These are phyloP conservation scores for Meghimatium bilineatum DNA, from an alignment of 2,888 invertebrate species.

Conservation along the genomic window DNA sequence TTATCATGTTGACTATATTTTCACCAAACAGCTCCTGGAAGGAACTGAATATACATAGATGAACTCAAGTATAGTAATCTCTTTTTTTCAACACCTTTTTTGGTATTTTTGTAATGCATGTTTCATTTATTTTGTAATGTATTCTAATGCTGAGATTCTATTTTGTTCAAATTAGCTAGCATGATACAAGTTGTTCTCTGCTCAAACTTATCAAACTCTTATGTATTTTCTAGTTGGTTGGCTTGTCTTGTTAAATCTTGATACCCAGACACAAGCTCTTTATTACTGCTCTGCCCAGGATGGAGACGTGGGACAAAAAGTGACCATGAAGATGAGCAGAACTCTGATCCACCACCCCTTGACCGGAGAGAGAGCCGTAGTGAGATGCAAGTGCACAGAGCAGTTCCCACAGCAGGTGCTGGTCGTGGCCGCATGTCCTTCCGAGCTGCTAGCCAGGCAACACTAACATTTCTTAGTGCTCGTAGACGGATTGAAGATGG, in stretches of 20 bases:
- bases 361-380: conserved; percentile 69
- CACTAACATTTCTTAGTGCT: conserved; percentile 76
- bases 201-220: background rate
- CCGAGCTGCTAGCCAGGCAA: conserved; percentile 77
- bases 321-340: conserved; percentile 77
- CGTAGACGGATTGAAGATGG: conserved; percentile 93
- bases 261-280: background rate
- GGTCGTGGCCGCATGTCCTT: conserved; percentile 73
- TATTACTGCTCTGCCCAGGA: conserved; percentile 56
- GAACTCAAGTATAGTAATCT: too few relatives aligned
- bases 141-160: background rate
- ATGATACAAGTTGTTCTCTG: background rate
- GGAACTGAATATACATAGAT: too few relatives aligned
- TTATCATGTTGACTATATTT: background rate
- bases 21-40: too few relatives aligned
- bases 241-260: background rate
- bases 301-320: conserved; percentile 74
- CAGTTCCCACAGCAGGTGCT: conserved; percentile 28
- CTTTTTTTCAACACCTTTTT: too few relatives aligned
- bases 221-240: background rate
- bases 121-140: background rate
- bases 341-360: conserved; percentile 67
- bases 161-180: background rate
- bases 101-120: background rate
- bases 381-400: conserved; percentile 64